phyloP scores from a whole-genome alignment of 2,888 invertebrate genomes.

The Drosophila longiperda region DNA sequence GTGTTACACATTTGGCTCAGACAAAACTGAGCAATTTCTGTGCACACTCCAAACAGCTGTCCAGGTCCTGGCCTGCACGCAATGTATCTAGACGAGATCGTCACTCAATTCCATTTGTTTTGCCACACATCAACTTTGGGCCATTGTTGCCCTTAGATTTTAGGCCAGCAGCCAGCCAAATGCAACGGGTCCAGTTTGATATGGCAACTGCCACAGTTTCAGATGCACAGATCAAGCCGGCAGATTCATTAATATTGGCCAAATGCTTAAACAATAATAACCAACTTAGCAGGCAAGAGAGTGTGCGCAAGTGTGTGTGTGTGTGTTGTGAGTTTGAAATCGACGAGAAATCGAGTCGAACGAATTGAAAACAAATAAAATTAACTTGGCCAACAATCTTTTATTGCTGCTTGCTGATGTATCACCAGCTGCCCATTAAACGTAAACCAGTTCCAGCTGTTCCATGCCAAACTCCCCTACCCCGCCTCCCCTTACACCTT shows the following conservation, averaged over 20 bases:
- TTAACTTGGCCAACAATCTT: constrained; percentile 39
- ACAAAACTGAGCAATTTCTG: constrained; percentile 97
- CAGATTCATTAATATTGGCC: background rate
- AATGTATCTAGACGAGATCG: constrained; percentile 99
- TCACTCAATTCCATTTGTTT: constrained; percentile 96
- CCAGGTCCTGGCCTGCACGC: constrained; percentile 97
- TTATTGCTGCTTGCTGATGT: constrained; percentile 37
- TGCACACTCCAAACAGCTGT: constrained; percentile 99
- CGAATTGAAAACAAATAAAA: constrained; percentile 35
- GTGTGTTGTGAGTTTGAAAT: constrained; percentile 1
- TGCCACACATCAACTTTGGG: constrained; percentile 97
- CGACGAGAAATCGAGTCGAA: constrained; percentile 24
- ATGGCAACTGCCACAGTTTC: background rate
- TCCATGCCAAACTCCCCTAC: background rate
- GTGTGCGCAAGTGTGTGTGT: background rate
- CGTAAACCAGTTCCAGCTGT: constrained; percentile 57
- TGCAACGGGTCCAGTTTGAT: constrained; percentile 66
- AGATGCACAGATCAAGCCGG: background rate
- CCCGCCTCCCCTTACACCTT: background rate
- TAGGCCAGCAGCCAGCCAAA: constrained; percentile 62
- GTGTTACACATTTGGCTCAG: constrained; percentile 95
- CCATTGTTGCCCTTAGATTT: constrained; percentile 91
- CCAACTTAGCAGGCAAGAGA: background rate
- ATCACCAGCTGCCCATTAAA: constrained; percentile 65
- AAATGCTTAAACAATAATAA: background rate